Conservation (phyloP, 2,797 vertebrate species). For the Megalops cyprinoides region DNA sequence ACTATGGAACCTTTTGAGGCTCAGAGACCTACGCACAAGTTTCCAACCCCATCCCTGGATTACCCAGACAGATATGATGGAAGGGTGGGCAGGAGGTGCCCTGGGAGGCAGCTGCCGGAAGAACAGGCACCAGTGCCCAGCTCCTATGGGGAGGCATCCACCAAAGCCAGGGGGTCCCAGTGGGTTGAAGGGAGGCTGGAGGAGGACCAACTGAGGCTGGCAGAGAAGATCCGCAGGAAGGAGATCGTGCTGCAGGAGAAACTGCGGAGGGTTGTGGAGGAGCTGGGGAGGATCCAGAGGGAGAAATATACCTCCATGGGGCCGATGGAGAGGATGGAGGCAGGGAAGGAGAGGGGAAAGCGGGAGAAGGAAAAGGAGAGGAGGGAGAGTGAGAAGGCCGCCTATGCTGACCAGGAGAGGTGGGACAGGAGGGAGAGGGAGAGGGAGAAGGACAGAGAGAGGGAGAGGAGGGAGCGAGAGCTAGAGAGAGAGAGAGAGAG, state of each 20-base stretch:
- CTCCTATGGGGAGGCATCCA: conserved; percentile 20
- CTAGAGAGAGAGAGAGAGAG: conserved; percentile 30
- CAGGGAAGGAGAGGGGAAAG: conserved; percentile 30
- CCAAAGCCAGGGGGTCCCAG: conserved; percentile 26
- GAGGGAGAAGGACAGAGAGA: conserved; percentile 26
- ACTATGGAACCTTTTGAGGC: conserved; percentile 41
- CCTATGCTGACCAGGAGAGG: conserved; percentile 33
- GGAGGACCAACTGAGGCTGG: conserved; percentile 58
- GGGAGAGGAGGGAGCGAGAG: conserved; percentile 25
- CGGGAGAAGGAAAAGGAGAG: conserved; percentile 23
- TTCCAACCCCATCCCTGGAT: conserved; percentile 41
- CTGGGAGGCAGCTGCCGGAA: conserved; percentile 12
- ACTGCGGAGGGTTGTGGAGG: conserved; percentile 70
- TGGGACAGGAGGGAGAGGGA: conserved; percentile 30
- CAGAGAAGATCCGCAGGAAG: conserved; percentile 73
- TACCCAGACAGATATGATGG: conserved; percentile 34
- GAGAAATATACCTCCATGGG: conserved; percentile 51
- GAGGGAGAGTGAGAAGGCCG: conserved; percentile 24
- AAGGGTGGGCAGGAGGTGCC: conserved; percentile 35
- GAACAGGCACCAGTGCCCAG: conserved; percentile 12
- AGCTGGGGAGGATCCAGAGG: conserved; percentile 70
- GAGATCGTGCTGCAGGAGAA: conserved; percentile 76
- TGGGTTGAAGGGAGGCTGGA: conserved; percentile 56
- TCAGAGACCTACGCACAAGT: conserved; percentile 33
- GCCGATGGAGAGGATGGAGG: conserved; percentile 44